These are phyloP conservation scores for Carcinoscorpius rotundicauda DNA, from an alignment of 1,140 invertebrate genomes.

Conservation along the genomic window DNA sequence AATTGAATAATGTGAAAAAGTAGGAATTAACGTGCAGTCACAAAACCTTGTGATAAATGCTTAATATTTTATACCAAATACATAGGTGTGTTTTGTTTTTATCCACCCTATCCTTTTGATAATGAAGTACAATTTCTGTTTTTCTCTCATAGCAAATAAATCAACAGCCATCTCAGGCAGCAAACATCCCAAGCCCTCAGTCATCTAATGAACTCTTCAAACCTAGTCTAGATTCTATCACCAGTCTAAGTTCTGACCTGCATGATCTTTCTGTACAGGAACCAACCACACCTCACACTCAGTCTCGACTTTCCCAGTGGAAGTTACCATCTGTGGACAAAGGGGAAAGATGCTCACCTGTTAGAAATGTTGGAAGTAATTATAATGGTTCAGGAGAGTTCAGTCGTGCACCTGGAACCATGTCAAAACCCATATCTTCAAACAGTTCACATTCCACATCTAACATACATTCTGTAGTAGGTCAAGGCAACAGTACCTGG, in stretches of 20 bases:
- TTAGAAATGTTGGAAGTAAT: not conserved
- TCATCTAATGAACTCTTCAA: constrained; percentile 20
- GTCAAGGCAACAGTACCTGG: constrained; percentile 44
- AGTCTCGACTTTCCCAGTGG: constrained; percentile 85
- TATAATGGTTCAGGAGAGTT: constrained; percentile 49
- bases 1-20: too few species aligned
- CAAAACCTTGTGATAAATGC: too few species aligned
- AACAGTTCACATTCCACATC: constrained; percentile 46
- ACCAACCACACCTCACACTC: constrained; percentile 36
- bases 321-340: constrained; percentile 70
- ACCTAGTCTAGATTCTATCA: constrained; percentile 19
- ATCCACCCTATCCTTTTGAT: too few species aligned
- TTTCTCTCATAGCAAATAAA: too few species aligned
- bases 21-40: too few species aligned
- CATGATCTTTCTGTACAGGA: constrained; percentile 62
- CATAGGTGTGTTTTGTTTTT: too few species aligned
- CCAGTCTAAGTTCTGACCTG: constrained; percentile 62
- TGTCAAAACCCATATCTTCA: constrained; percentile 45
- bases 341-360: constrained; percentile 37
- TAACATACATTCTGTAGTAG: constrained; percentile 50
- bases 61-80: too few species aligned
- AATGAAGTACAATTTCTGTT: too few species aligned
- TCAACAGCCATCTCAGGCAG: too few species aligned
- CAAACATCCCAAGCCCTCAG: not conserved
- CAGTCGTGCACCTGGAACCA: constrained; percentile 76